Evolutionary conservation across 92 coral and sea anemone genomes (phyloP).

Genomic region (Muricea muricata): DNA sequence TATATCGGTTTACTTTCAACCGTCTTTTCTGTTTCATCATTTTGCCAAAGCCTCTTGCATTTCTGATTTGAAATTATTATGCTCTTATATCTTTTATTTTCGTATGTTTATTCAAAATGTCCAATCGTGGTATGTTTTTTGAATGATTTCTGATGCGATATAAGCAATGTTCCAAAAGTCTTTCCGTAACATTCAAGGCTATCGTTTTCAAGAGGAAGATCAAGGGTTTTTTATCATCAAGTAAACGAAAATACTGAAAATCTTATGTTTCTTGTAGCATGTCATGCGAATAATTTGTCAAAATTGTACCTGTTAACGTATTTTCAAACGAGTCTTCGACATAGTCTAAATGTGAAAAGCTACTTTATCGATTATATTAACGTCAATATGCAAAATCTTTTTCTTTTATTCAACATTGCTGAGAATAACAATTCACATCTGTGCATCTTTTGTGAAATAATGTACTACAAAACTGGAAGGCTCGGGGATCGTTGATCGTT

Average conservation of each 20-base stretch:
- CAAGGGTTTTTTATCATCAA: background rate
- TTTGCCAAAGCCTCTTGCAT: background rate
- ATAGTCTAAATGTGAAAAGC: background rate
- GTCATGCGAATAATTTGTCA: conserved; percentile 45
- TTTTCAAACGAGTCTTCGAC: background rate
- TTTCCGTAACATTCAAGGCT: background rate
- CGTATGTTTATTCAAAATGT: background rate
- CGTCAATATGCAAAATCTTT: background rate
- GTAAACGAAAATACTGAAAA: background rate
- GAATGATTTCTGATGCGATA: background rate
- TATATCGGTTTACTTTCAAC: too few relatives aligned
- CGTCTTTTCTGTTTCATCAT: background rate
- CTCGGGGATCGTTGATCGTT: background rate
- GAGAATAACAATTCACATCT: background rate
- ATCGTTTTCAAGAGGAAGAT: background rate
- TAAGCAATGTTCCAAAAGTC: background rate
- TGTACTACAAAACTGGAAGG: background rate
- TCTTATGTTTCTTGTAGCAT: conserved; percentile 2
- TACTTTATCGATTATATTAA: background rate
- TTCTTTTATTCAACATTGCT: background rate
- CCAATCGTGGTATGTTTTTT: background rate
- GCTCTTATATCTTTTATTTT: background rate
- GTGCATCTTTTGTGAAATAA: background rate
- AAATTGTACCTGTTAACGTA: conserved; percentile 16
- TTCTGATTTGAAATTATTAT: background rate